Evolutionary conservation across 1,140 invertebrate genomes (phyloP).

Genomic region (Proctacanthus coquilletti): DNA sequence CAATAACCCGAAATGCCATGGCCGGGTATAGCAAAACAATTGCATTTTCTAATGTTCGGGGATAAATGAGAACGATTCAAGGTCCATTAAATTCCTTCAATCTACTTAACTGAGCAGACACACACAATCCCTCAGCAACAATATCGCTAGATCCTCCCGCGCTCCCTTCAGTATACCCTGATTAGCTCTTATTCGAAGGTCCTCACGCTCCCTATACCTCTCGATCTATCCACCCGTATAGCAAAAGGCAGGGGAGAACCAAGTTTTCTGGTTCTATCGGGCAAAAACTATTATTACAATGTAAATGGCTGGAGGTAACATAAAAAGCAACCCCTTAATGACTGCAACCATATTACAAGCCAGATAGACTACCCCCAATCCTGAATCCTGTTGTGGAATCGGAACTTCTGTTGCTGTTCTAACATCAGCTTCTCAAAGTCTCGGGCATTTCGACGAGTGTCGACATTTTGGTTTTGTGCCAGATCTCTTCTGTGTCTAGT

Average conservation of each 20-base stretch:
- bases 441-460: not conserved
- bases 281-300: constrained; percentile 1
- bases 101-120: constrained; percentile 1
- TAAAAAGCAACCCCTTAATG: constrained; percentile 1
- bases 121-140: not conserved
- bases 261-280: too few relatives aligned
- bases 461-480: too few relatives aligned
- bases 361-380: not conserved
- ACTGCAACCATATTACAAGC: not conserved
- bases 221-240: too few relatives aligned
- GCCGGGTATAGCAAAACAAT: not conserved
- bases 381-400: not conserved
- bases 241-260: too few relatives aligned
- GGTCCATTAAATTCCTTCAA: constrained; percentile 1
- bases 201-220: too few relatives aligned
- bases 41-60: not conserved
- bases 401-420: not conserved
- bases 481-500: too few relatives aligned
- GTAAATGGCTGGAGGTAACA: not conserved
- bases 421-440: not conserved
- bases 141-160: too few relatives aligned
- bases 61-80: not conserved
- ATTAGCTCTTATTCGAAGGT: too few relatives aligned
- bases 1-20: too few relatives aligned
- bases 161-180: too few relatives aligned